Conservation (phyloP, 2,888 invertebrate genomes). For the Cheilosia scutellata region DNA sequence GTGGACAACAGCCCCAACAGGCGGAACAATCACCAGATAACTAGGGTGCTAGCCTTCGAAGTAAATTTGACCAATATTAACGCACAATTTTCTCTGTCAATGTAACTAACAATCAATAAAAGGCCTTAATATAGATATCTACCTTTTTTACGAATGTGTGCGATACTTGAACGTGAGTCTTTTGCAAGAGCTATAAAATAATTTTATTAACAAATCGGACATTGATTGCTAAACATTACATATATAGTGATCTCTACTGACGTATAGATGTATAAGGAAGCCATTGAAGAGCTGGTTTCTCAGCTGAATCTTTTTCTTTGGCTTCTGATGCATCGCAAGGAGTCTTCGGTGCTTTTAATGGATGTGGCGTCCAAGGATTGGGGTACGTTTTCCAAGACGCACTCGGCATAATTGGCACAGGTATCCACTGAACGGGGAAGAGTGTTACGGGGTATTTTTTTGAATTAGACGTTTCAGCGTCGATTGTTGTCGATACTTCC, state of each 20-base stretch:
- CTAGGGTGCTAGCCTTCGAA: background rate
- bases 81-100: background rate
- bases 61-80: background rate
- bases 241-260: background rate
- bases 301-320: background rate
- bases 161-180: no score
- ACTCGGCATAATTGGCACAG: slow-evolving; percentile 34
- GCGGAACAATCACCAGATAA: background rate
- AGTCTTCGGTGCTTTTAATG: background rate
- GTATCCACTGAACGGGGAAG: slow-evolving; percentile 46
- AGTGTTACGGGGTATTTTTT: slow-evolving; percentile 25
- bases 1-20: slow-evolving; percentile 18
- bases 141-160: no score
- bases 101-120: slow-evolving; percentile 1
- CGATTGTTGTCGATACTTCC: background rate
- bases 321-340: background rate
- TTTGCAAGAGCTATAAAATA: background rate
- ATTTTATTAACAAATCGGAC: background rate
- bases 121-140: background rate
- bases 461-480: background rate
- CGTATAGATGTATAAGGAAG: background rate
- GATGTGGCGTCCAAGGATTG: slow-evolving; percentile 24
- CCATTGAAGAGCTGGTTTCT: background rate
- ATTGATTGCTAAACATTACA: background rate
- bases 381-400: slow-evolving; percentile 25